Percentiles rank a stretch among this genome's conserved stretches.
phyloP scores from a whole-genome alignment of 2,113 vertebrate species.

The Clupea harengus region DNA sequence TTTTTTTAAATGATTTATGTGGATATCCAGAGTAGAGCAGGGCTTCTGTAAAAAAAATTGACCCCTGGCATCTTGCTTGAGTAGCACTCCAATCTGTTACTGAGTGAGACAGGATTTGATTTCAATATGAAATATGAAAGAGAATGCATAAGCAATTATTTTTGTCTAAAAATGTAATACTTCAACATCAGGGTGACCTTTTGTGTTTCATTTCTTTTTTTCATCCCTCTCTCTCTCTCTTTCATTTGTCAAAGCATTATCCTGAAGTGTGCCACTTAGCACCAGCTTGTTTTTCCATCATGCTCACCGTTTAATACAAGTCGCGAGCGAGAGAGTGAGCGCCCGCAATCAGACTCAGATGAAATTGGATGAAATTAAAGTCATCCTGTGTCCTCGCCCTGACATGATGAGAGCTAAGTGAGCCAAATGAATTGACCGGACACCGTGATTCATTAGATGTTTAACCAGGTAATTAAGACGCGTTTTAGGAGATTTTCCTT shows the following conservation, averaged over 20 bases:
- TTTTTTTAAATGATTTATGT: constrained; percentile 51
- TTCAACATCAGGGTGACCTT: constrained; percentile 67
- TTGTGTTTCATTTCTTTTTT: constrained; percentile 54
- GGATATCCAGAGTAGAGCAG: constrained; percentile 33
- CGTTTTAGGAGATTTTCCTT: not conserved
- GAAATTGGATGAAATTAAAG: constrained; percentile 33
- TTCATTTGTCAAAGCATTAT: constrained; percentile 11
- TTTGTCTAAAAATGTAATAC: constrained; percentile 60
- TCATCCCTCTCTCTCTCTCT: not conserved
- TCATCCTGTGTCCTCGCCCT: not conserved
- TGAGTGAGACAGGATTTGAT: constrained; percentile 61
- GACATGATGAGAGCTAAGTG: not conserved
- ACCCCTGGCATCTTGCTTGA: constrained; percentile 55
- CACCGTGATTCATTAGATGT: constrained; percentile 20
- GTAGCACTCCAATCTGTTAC: constrained; percentile 60
- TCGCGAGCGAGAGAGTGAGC: not conserved
- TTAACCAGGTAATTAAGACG: constrained; percentile 24
- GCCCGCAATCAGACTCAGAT: constrained; percentile 18
- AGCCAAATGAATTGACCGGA: constrained; percentile 21
- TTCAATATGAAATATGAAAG: constrained; percentile 68
- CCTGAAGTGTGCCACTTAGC: constrained; percentile 3
- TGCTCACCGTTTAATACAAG: not conserved
- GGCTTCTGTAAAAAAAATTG: constrained; percentile 61
- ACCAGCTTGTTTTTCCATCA: not conserved
- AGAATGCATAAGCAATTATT: constrained; percentile 66